These are phyloP conservation scores for Scomber scombrus DNA, from an alignment of 2,113 vertebrate species.

Conservation along the genomic window DNA sequence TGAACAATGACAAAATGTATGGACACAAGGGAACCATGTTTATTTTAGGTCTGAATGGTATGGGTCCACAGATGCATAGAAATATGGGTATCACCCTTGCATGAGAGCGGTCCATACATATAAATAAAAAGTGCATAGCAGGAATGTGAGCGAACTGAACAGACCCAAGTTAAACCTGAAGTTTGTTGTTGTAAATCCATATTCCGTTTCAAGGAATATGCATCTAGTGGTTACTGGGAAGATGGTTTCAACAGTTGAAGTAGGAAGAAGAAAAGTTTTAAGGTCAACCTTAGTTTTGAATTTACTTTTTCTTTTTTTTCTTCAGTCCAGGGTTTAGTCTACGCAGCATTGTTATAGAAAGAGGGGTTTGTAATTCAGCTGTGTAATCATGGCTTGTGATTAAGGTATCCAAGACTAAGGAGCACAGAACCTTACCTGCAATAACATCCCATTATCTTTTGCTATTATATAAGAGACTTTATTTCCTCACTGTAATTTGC, in stretches of 20 bases:
- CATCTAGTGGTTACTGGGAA: background rate
- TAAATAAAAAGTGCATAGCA: background rate
- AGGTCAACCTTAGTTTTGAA: constrained; percentile 9
- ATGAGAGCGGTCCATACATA: background rate
- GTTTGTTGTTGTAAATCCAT: background rate
- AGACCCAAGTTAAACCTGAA: background rate
- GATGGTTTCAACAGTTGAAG: background rate
- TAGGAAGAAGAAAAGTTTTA: background rate
- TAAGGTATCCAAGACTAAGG: constrained; percentile 10
- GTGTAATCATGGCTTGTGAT: constrained; percentile 24
- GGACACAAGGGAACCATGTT: background rate
- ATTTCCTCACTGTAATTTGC: constrained; percentile 38
- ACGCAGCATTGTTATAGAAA: background rate
- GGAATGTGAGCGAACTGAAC: background rate
- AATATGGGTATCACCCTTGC: background rate
- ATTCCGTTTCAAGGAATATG: background rate
- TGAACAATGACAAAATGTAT: background rate
- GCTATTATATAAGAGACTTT: constrained; percentile 7
- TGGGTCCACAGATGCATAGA: background rate
- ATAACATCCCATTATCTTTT: constrained; percentile 34
- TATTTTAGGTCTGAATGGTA: background rate
- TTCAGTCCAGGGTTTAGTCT: background rate
- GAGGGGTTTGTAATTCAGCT: constrained; percentile 20
- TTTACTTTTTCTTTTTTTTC: background rate
- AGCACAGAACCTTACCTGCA: constrained; percentile 22